Percentiles rank a stretch among this genome's conserved stretches.
These are phyloP conservation scores for Eremophila alpestris DNA, from an alignment of 2,797 vertebrate genomes.

Conservation along the genomic window DNA sequence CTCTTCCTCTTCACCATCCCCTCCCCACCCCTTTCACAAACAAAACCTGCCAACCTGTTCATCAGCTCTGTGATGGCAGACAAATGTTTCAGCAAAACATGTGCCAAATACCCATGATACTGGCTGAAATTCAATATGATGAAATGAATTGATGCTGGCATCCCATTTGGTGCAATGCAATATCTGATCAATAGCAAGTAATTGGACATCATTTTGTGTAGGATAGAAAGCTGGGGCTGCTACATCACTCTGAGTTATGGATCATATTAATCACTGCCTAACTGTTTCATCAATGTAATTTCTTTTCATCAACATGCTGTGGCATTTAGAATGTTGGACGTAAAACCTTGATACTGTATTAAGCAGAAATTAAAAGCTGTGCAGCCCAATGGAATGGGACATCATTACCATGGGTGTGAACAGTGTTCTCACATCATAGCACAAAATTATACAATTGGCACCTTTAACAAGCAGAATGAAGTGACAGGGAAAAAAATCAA, in stretches of 20 bases:
- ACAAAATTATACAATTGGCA: background rate
- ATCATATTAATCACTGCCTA: constrained; percentile 78
- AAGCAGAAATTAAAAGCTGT: constrained; percentile 69
- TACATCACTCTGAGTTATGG: constrained; percentile 68
- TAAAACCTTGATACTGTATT: constrained; percentile 55
- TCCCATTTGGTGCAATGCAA: constrained; percentile 59
- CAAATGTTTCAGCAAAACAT: constrained; percentile 75
- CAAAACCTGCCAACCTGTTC: constrained; percentile 76
- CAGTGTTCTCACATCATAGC: background rate
- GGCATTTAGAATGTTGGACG: constrained; percentile 36
- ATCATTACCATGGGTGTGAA: constrained; percentile 4
- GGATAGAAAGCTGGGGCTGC: constrained; percentile 60
- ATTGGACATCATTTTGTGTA: constrained; percentile 69
- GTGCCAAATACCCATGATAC: constrained; percentile 76
- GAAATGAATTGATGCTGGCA: constrained; percentile 71
- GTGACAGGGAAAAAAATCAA: background rate
- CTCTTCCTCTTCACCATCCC: background rate
- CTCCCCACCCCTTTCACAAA: constrained; percentile 35
- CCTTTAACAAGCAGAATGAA: background rate
- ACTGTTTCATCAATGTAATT: constrained; percentile 72
- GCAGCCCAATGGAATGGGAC: constrained; percentile 32
- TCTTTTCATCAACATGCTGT: constrained; percentile 70
- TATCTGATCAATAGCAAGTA: constrained; percentile 78
- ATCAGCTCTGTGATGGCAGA: constrained; percentile 73
- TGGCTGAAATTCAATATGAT: constrained; percentile 76